Percentiles rank a stretch among this genome's conserved stretches.
Conservation (phyloP, 2,888 invertebrate genomes). For the Rhimphoctona megacephalus region DNA sequence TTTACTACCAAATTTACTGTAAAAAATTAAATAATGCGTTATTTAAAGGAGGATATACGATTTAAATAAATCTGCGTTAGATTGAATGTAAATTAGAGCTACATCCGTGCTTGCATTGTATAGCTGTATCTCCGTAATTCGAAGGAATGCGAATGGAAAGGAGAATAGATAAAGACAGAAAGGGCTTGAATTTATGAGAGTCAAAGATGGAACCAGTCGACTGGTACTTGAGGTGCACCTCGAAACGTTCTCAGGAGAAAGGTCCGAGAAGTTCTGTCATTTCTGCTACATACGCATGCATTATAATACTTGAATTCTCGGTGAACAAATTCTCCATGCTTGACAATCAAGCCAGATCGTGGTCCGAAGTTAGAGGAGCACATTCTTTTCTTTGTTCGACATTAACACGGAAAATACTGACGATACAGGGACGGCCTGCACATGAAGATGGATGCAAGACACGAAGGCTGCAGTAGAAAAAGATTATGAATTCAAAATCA, state of each 20-base stretch:
- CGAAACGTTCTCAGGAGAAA: conserved; percentile 28
- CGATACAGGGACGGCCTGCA: conserved; percentile 32
- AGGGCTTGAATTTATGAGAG: conserved; percentile 66
- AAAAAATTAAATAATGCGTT: background rate
- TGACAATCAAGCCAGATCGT: conserved; percentile 23
- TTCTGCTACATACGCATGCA: conserved; percentile 81
- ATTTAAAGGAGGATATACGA: background rate
- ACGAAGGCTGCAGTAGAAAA: conserved; percentile 19
- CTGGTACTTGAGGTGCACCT: conserved; percentile 29
- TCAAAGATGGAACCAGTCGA: conserved; percentile 45
- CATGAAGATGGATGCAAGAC: conserved; percentile 10
- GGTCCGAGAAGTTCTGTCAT: conserved; percentile 64
- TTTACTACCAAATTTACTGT: background rate
- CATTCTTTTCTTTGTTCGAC: conserved; percentile 3
- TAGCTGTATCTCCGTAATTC: background rate
- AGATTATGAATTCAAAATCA: background rate
- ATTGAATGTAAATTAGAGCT: conserved; percentile 12
- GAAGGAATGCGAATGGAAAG: conserved; percentile 45
- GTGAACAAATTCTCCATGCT: conserved; percentile 73
- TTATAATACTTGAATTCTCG: conserved; percentile 80
- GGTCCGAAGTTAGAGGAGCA: conserved; percentile 36
- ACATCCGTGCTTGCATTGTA: background rate
- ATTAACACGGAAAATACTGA: conserved; percentile 5
- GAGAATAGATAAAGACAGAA: conserved; percentile 60
- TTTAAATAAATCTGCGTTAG: conserved; percentile 13